Percentiles rank a stretch among this genome's conserved stretches.
Conservation (phyloP, 2,113 vertebrate species). For the Axis porcinus region DNA sequence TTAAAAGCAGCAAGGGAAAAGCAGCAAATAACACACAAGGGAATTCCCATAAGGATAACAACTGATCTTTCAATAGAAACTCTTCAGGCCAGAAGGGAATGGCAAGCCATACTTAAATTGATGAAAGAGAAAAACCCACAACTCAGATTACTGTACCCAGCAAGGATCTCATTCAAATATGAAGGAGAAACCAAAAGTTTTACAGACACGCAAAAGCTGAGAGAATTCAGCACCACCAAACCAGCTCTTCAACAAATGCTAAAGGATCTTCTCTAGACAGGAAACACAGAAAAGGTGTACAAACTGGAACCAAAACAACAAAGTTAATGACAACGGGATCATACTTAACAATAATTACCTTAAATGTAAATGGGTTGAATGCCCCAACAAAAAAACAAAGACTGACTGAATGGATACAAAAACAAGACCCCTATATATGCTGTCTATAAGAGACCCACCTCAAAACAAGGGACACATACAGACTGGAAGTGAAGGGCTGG, state of each 20-base stretch:
- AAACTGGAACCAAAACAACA: background rate
- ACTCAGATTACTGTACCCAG: background rate
- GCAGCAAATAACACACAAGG: background rate
- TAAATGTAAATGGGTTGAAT: too few relatives aligned
- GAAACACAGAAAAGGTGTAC: background rate
- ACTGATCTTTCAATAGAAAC: background rate
- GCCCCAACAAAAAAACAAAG: too few relatives aligned
- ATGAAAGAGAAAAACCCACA: background rate
- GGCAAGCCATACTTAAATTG: background rate
- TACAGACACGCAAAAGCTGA: background rate
- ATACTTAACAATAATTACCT: too few relatives aligned
- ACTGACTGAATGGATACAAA: too few relatives aligned
- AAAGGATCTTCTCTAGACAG: background rate
- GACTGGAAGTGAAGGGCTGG: too few relatives aligned
- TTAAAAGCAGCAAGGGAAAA: background rate
- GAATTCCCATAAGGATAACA: background rate
- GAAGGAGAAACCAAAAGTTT: background rate
- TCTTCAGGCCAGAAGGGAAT: background rate
- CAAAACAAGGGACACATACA: too few relatives aligned
- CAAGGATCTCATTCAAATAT: background rate
- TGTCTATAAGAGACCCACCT: too few relatives aligned
- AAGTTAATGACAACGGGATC: too few relatives aligned
- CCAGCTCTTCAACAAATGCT: background rate
- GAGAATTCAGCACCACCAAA: background rate
- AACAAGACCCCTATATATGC: too few relatives aligned